A percentile compares a stretch with the other conserved stretches of the same genome.
phyloP scores from a whole-genome alignment of 37 sponge, comb jelly and placozoan genomes.

The Bolinopsis microptera region DNA sequence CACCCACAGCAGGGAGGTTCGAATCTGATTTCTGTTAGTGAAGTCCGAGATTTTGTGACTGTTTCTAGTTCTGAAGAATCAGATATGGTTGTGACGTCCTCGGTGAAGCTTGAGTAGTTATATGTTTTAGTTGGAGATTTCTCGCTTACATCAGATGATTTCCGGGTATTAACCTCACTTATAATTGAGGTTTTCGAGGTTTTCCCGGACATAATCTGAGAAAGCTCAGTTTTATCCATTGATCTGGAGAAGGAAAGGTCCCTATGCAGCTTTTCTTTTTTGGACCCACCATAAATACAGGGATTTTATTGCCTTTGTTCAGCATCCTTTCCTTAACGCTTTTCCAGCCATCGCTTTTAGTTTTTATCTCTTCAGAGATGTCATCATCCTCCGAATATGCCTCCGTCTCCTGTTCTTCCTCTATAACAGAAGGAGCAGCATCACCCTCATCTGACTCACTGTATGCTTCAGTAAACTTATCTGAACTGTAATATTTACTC shows the following conservation, averaged over 20 bases:
- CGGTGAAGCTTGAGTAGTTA: not conserved
- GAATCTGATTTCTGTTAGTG: constrained; percentile 8
- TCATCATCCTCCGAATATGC: not conserved
- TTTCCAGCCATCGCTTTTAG: constrained; percentile 22
- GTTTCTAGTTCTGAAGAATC: not conserved
- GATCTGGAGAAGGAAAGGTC: not conserved
- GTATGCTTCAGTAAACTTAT: constrained; percentile 2
- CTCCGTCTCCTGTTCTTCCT: not conserved
- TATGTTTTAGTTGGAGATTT: not conserved
- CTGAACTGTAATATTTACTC: not conserved
- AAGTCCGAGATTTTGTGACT: not conserved
- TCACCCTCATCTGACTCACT: not conserved
- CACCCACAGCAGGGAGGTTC: constrained; percentile 2
- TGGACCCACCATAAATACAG: constrained; percentile 20
- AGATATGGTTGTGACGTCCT: constrained; percentile 7
- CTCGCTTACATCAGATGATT: not conserved
- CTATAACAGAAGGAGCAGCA: not conserved
- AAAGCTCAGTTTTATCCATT: not conserved
- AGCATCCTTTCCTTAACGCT: not conserved
- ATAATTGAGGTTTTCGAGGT: not conserved
- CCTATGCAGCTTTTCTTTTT: not conserved
- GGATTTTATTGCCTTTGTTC: not conserved
- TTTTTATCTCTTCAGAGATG: not conserved
- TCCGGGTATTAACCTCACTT: not conserved
- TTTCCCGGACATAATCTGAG: not conserved